Evolutionary conservation across 2,888 invertebrate species (phyloP).

Genomic region (Spisula solida): DNA sequence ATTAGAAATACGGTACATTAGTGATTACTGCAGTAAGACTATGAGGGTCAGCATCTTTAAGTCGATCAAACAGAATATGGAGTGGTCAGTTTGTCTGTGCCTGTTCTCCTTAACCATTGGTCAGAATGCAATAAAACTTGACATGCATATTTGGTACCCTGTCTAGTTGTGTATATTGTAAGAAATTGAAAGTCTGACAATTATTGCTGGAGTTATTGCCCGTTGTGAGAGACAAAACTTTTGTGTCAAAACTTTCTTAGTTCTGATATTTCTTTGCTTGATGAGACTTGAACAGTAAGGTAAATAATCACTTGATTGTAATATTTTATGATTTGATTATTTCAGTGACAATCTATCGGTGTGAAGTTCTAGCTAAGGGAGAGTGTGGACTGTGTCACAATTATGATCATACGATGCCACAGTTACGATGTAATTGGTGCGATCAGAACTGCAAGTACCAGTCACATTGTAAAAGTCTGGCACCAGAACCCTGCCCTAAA

Average conservation of each 20-base stretch:
- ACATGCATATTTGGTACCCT: neutral
- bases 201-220: too few relatives aligned
- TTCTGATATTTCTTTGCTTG: too few relatives aligned
- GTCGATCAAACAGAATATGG: too few relatives aligned
- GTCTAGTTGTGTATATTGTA: neutral
- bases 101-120: too few relatives aligned
- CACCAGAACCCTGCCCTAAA: slow-evolving; percentile 94
- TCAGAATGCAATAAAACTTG: neutral
- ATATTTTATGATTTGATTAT: neutral
- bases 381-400: slow-evolving; percentile 99
- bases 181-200: neutral
- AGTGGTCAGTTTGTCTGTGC: too few relatives aligned
- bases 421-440: slow-evolving; percentile 99
- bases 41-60: too few relatives aligned
- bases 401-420: slow-evolving; percentile 89
- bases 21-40: too few relatives aligned
- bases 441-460: slow-evolving; percentile 90
- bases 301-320: too few relatives aligned
- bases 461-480: slow-evolving; percentile 84
- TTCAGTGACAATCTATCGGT: slow-evolving; percentile 96
- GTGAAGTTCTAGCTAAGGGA: slow-evolving; percentile 95
- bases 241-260: too few relatives aligned
- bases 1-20: too few relatives aligned
- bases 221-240: too few relatives aligned
- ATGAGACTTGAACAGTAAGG: too few relatives aligned